Base-by-base conservation (phyloP, 2,888 invertebrate species). In the Troides helena region DNA sequence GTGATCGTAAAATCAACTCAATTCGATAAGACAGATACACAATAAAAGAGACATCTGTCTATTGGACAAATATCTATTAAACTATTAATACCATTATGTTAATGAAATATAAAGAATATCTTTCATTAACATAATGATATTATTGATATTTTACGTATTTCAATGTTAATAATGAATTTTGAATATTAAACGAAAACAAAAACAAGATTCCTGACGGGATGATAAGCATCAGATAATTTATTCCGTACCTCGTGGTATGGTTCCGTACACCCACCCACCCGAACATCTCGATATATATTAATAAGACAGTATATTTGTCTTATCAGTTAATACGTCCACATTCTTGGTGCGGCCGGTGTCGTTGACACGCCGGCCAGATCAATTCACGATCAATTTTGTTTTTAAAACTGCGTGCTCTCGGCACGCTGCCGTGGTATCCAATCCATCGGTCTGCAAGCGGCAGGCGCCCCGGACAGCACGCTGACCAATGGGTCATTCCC, bases 251-350 rank as follows among this genome's bases (percentile, higher is more conserved):
- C 10, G 39, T 39, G 10, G 39, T 39, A 39, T 39, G 8, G 39
- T 39, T 10, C 39, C 8, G 39, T 39, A 39, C 8, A 39, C 39
- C 39, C 10, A 39, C 39, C 39, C 10, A 39, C 39, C 39, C 39
- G 39, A 39, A 39, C 10, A 39, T 39, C 39, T 39, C 39, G 39
- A 39, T 39, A 39, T 71, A 73, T 39, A 39, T 39, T 39, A 39
- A 39, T 39, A 39, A 39, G 39, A 39, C 39, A 39, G 39, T 39
- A 39, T 39, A 39, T 39, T 39, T 39, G 39, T 39, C 39, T 39
- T 39, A 39, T 39, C 39, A 39, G 39, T 39, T 39, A 39, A 39
- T 39, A 39, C 39, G 39, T 39, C 39, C 39, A 39, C 39, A 39
- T 39, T 39, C 39, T 39, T 39, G 7, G 39, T 7, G 8, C 39